A percentile compares a stretch with the other conserved stretches of the same genome.
phyloP scores from a whole-genome alignment of 2,888 invertebrate species.

The Lepidocyrtoides sp. region DNA sequence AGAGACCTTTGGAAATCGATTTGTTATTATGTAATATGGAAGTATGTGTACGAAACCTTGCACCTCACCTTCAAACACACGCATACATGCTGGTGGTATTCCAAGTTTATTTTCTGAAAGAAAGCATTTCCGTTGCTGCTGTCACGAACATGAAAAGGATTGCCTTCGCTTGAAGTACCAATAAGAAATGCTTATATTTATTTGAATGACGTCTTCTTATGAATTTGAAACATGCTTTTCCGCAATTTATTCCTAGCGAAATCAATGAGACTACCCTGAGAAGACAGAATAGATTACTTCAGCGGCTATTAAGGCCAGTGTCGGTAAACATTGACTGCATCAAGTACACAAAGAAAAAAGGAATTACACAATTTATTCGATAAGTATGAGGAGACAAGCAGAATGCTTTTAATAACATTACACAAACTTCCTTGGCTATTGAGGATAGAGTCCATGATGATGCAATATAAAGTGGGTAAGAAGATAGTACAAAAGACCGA shows the following conservation, averaged over 20 bases:
- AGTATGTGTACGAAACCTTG: slow-evolving; percentile 48
- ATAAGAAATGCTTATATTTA: too few relatives aligned
- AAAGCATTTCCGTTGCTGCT: not conserved
- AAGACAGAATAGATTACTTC: not conserved
- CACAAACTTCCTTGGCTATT: too few relatives aligned
- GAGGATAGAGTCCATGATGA: not conserved
- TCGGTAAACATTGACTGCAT: not conserved
- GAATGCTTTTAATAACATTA: too few relatives aligned
- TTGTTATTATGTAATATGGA: not conserved
- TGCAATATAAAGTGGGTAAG: not conserved
- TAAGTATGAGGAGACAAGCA: too few relatives aligned
- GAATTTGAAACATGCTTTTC: not conserved
- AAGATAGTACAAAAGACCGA: not conserved
- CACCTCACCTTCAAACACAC: slow-evolving; percentile 56
- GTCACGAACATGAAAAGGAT: not conserved
- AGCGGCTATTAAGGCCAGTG: not conserved
- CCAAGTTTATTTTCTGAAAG: not conserved
- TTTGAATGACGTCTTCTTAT: not conserved
- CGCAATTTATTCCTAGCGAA: not conserved
- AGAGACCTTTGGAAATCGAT: slow-evolving; percentile 25
- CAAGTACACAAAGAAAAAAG: not conserved
- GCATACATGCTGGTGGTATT: not conserved
- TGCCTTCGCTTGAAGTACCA: not conserved
- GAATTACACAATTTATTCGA: too few relatives aligned
- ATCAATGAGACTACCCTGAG: not conserved